Percentiles rank a stretch among this genome's conserved stretches.
Evolutionary conservation across 2,797 vertebrate genomes (phyloP).

Genomic region (Zenarchopterus dispar): DNA sequence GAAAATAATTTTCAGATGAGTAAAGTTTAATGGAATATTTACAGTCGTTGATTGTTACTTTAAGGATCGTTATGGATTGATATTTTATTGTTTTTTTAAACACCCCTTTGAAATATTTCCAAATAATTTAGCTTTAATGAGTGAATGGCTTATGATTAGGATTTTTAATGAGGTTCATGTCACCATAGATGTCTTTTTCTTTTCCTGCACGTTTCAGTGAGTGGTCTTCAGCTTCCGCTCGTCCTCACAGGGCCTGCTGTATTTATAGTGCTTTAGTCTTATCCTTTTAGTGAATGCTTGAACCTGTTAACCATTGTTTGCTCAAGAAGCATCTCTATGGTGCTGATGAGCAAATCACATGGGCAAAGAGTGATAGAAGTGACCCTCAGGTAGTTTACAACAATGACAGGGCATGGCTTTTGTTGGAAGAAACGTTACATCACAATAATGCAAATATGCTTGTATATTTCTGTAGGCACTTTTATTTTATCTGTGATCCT

Average conservation of each 20-base stretch:
- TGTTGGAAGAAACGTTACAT: conserved; percentile 3
- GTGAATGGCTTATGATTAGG: not conserved
- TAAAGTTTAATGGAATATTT: not conserved
- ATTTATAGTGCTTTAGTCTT: conserved; percentile 62
- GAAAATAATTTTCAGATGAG: too few species aligned
- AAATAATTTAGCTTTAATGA: not conserved
- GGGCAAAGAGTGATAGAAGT: not conserved
- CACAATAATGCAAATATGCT: conserved; percentile 23
- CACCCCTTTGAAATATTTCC: not conserved
- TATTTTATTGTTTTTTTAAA: not conserved
- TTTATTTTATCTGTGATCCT: too few species aligned
- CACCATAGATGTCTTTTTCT: too few species aligned
- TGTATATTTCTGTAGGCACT: too few species aligned
- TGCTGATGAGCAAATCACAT: conserved; percentile 32
- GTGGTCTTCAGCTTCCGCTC: not conserved
- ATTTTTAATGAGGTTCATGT: not conserved
- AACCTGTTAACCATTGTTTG: conserved; percentile 60
- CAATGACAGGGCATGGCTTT: not conserved
- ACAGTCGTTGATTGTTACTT: not conserved
- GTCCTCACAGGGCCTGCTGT: conserved; percentile 30
- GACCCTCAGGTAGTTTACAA: not conserved
- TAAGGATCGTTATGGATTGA: not conserved
- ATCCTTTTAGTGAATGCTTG: conserved; percentile 68
- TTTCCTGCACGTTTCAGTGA: not conserved
- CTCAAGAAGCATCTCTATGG: conserved; percentile 48